These are phyloP conservation scores for Anarsia innoxiella DNA, from an alignment of 2,888 invertebrate genomes.

Conservation along the genomic window DNA sequence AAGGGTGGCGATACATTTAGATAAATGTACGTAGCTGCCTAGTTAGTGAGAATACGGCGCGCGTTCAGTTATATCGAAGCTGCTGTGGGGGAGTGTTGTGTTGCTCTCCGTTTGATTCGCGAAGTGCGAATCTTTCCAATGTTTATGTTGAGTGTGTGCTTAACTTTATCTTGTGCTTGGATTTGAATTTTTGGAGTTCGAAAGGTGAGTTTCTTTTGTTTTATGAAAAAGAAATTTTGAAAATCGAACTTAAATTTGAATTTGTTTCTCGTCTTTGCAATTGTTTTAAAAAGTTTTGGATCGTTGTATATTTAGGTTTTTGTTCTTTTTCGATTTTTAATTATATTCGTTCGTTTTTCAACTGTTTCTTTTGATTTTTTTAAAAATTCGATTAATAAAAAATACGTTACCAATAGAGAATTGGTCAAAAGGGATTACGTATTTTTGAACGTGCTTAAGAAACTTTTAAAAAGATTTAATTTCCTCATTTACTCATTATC, in stretches of 20 bases:
- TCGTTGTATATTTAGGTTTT: neutral
- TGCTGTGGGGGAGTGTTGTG: constrained; percentile 24
- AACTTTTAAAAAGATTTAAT: too few relatives aligned
- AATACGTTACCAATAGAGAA: too few relatives aligned
- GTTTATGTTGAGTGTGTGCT: constrained; percentile 2
- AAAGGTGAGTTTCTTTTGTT: constrained; percentile 1
- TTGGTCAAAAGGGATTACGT: too few relatives aligned
- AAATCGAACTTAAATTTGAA: too few relatives aligned
- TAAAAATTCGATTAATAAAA: too few relatives aligned
- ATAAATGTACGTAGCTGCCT: constrained; percentile 12
- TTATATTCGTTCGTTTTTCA: too few relatives aligned
- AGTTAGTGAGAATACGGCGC: constrained; percentile 4
- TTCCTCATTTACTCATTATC: too few relatives aligned
- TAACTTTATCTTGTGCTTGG: constrained; percentile 2
- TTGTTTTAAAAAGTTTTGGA: neutral
- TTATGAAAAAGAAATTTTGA: too few relatives aligned
- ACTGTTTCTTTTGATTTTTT: too few relatives aligned
- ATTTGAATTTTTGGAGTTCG: neutral
- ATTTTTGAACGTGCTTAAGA: too few relatives aligned
- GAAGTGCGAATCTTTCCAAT: constrained; percentile 4
- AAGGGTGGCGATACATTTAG: constrained; percentile 13
- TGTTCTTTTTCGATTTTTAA: neutral
- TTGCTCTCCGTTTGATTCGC: constrained; percentile 3
- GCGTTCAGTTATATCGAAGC: constrained; percentile 26
- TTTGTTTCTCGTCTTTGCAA: neutral